A percentile compares a stretch with the other conserved stretches of the same genome.
These are phyloP conservation scores for Marronus borbonicus DNA, from an alignment of 2,888 invertebrate species.

Conservation along the genomic window DNA sequence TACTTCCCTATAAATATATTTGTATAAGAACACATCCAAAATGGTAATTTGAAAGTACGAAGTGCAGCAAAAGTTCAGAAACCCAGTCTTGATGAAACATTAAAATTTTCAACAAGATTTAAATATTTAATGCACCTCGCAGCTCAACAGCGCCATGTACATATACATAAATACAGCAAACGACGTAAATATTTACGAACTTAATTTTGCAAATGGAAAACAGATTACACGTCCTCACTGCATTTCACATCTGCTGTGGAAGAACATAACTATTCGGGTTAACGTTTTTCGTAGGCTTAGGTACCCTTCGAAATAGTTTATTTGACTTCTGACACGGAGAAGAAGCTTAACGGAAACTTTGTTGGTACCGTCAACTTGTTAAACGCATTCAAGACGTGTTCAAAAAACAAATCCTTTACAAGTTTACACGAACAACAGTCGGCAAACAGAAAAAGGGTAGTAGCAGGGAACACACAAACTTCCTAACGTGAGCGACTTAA, in stretches of 20 bases:
- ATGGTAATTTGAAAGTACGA: too few relatives aligned
- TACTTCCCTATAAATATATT: too few relatives aligned
- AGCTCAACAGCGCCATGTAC: too few relatives aligned
- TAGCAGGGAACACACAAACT: slow-evolving; percentile 36
- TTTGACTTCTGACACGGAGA: slow-evolving; percentile 47
- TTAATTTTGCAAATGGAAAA: slow-evolving; percentile 1
- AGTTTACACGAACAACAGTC: slow-evolving; percentile 56
- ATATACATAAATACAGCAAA: too few relatives aligned
- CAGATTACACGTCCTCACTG: neutral
- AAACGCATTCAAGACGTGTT: slow-evolving; percentile 57
- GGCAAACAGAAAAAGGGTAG: slow-evolving; percentile 50
- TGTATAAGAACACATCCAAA: too few relatives aligned
- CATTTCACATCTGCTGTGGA: slow-evolving; percentile 2
- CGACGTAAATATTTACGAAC: neutral
- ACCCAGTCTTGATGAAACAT: too few relatives aligned
- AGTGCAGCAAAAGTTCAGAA: too few relatives aligned
- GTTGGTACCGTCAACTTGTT: slow-evolving; percentile 54
- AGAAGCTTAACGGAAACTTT: slow-evolving; percentile 55
- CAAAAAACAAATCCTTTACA: slow-evolving; percentile 59
- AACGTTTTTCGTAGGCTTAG: slow-evolving; percentile 31
- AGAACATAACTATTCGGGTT: slow-evolving; percentile 38
- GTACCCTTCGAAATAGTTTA: slow-evolving; percentile 39
- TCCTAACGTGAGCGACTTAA: slow-evolving; percentile 53
- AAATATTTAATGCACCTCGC: too few relatives aligned
- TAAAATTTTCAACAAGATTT: too few relatives aligned